phyloP scores from a whole-genome alignment of 2,113 vertebrate species.

The Myxocyprinus asiaticus region DNA sequence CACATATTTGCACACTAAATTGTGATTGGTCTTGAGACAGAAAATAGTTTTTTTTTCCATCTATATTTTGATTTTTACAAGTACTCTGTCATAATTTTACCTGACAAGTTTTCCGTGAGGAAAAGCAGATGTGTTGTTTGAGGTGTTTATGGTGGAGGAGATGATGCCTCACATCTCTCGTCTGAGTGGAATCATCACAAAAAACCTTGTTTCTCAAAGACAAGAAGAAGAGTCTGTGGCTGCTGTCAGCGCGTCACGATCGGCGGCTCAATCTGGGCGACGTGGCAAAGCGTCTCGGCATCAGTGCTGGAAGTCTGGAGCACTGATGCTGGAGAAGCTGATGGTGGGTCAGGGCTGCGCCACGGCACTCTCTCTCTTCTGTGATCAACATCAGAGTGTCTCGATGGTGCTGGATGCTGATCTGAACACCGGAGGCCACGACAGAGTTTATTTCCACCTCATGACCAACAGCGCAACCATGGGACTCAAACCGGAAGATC shows the following conservation, averaged over 20 bases:
- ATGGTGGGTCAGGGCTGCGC: constrained; percentile 87
- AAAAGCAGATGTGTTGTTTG: background rate
- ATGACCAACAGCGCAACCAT: constrained; percentile 92
- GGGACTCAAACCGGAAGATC: constrained; percentile 83
- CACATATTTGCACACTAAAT: too few species aligned
- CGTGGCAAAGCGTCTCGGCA: constrained; percentile 85
- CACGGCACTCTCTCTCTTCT: constrained; percentile 87
- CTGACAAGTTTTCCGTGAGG: too few species aligned
- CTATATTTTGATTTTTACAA: too few species aligned
- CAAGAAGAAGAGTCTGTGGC: constrained; percentile 90
- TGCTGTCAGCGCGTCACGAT: constrained; percentile 85
- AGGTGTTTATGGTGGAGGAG: constrained; percentile 95
- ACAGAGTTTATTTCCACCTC: constrained; percentile 88
- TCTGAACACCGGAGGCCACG: constrained; percentile 79
- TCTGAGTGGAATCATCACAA: constrained; percentile 82
- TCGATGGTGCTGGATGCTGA: constrained; percentile 84
- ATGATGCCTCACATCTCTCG: constrained; percentile 92
- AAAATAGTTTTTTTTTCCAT: too few species aligned
- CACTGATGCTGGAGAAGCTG: constrained; percentile 85
- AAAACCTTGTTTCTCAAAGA: constrained; percentile 95
- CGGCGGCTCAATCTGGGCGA: constrained; percentile 84
- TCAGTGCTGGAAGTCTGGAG: constrained; percentile 86
- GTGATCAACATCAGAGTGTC: constrained; percentile 78
- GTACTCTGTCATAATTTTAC: too few species aligned
- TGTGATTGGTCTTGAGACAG: too few species aligned